Evolutionary conservation across 2,888 invertebrate genomes (phyloP).

Genomic region (Piscicola geometra): DNA sequence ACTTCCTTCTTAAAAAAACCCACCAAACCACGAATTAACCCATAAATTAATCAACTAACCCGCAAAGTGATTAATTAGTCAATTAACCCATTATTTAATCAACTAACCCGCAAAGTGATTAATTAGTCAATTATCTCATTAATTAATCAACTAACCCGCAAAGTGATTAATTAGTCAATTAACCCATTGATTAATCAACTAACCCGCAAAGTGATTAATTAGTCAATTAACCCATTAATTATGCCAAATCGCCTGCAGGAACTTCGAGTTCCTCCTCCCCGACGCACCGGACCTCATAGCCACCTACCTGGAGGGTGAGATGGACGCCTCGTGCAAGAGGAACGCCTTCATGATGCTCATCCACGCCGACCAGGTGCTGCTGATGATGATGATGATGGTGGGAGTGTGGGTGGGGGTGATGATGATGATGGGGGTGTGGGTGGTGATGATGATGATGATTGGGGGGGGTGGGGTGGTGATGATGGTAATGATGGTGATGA

Average conservation of each 20-base stretch:
- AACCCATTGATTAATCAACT: neutral
- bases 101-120: no score
- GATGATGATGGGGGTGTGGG: neutral
- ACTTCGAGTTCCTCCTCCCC: slow-evolving; percentile 95
- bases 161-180: neutral
- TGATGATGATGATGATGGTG: neutral
- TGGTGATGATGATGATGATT: neutral
- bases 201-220: neutral
- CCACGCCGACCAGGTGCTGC: slow-evolving; percentile 78
- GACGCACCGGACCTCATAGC: slow-evolving; percentile 96
- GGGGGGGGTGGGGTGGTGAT: neutral
- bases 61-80: neutral
- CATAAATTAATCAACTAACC: no score
- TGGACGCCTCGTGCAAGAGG: slow-evolving; percentile 97
- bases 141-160: no score
- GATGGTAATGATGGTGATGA: neutral
- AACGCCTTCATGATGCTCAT: slow-evolving; percentile 98
- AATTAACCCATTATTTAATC: neutral
- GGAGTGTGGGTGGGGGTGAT: neutral
- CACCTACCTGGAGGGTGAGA: slow-evolving; percentile 87
- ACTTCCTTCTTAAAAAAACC: neutral
- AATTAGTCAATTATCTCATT: neutral
- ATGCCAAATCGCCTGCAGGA: slow-evolving; percentile 56
- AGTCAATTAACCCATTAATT: neutral
- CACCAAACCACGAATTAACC: no score